These are phyloP conservation scores for Tenthredo livida DNA, from an alignment of 2,888 invertebrate species.

Conservation along the genomic window DNA sequence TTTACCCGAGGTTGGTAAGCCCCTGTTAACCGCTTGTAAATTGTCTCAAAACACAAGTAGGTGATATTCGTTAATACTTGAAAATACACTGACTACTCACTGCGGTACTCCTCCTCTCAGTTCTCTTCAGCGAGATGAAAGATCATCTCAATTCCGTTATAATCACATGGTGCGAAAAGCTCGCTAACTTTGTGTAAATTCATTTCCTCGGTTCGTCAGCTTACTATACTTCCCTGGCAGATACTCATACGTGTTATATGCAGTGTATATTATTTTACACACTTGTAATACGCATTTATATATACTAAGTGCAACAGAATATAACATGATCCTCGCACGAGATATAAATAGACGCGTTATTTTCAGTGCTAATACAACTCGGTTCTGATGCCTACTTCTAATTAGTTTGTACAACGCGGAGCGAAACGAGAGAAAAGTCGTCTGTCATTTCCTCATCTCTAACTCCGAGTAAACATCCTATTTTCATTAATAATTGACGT, in stretches of 20 bases:
- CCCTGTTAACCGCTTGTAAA: slow-evolving; percentile 35
- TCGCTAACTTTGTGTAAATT: not conserved
- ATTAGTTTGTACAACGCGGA: slow-evolving; percentile 47
- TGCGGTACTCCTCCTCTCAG: not conserved
- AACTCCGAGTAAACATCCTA: slow-evolving; percentile 4
- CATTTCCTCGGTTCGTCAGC: not conserved
- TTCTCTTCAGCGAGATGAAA: not conserved
- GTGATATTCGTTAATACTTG: slow-evolving; percentile 35
- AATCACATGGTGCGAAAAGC: not conserved
- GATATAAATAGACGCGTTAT: slow-evolving; percentile 13
- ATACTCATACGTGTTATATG: not conserved
- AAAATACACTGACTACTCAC: slow-evolving; percentile 2
- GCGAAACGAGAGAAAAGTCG: not conserved
- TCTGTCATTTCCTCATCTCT: not conserved
- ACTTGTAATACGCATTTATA: not conserved
- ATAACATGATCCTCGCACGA: not conserved
- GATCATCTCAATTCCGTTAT: not conserved
- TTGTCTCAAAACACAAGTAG: slow-evolving; percentile 42
- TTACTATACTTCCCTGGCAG: not conserved
- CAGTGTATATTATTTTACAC: not conserved
- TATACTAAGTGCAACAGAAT: not conserved
- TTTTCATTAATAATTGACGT: slow-evolving; percentile 42
- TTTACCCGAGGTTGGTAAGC: not conserved
- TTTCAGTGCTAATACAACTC: not conserved
- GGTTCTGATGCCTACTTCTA: slow-evolving; percentile 10